These are phyloP conservation scores for Incurvaria masculella DNA, from an alignment of 2,888 invertebrate species.

Conservation along the genomic window DNA sequence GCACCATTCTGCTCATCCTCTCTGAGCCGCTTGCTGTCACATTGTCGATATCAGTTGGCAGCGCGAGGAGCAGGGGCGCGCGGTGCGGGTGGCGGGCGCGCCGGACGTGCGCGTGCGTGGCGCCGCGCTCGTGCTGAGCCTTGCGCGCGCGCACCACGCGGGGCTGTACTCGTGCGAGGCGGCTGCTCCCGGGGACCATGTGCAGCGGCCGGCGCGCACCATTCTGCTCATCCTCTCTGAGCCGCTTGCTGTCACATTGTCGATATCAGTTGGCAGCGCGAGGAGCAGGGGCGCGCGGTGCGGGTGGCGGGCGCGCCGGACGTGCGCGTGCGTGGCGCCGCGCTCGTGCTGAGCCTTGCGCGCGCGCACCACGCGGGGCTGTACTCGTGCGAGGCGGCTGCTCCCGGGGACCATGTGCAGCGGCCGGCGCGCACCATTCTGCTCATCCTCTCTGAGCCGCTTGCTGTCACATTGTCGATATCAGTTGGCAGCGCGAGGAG, in stretches of 20 bases:
- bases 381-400: constrained; percentile 71
- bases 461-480: constrained; percentile 54
- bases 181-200: constrained; percentile 69
- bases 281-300: background rate
- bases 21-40: constrained; percentile 64
- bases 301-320: background rate
- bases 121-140: constrained; percentile 46
- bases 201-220: background rate
- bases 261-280: constrained; percentile 39
- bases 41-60: constrained; percentile 38
- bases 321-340: constrained; percentile 7
- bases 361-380: constrained; percentile 79
- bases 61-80: constrained; percentile 43
- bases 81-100: constrained; percentile 33
- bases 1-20: constrained; percentile 62
- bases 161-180: constrained; percentile 71
- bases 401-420: constrained; percentile 39
- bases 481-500: constrained; percentile 39
- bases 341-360: constrained; percentile 59
- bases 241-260: constrained; percentile 2
- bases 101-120: constrained; percentile 37
- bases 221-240: background rate
- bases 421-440: constrained; percentile 63
- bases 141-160: constrained; percentile 61
- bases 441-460: constrained; percentile 63